Evolutionary conservation across 2,797 vertebrate genomes (phyloP), one percentile per base, ranked within the genome.

Genomic region (Xyrichtys novacula): DNA sequence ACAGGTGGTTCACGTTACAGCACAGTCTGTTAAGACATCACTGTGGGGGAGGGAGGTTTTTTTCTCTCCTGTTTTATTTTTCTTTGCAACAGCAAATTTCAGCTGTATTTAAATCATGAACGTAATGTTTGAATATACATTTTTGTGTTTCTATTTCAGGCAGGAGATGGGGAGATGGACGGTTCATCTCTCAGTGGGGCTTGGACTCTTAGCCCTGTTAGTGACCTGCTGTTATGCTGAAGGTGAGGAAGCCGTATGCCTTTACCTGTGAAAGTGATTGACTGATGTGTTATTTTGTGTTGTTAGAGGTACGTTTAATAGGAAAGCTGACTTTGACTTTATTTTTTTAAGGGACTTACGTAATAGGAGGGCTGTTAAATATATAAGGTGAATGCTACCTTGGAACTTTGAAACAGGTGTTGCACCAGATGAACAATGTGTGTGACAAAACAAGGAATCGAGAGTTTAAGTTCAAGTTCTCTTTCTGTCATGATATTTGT

Each of bases 161-260:
- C 87, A 85, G 91, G 95, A 71, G 85, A 97, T 97, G 96, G 92
- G 85, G 49, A 84, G 82, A 78, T 86, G 85, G 54, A 44, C 39
- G 19, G 49, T 80, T 5, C 58, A 25, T 85, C 76, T 8, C 0
- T 89, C 88, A n/a, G 53, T 81, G n/a, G 49, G 83, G 54, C 83
- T 96, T 56, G 81, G 94, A 58, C 84, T 96, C 71, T 80, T 94
- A 5, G 80, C 77, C 32, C 34, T 93, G 81, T 83, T 96, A 62
- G 82, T 89, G 4, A 11, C 47, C 86, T 78, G 65, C 32, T 88
- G 91, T 72, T 86, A 89, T 3, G 90, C 92, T 70, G 76, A 74
- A 85, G 94, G 96, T 97, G 85, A 94, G 91, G 15, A 75, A 34
- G 28, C 32, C 10, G 26, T 16, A 6, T 19, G 14, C 15, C 14